Evolutionary conservation across 2,113 vertebrate species (phyloP), one percentile per base, ranked within the genome.

Genomic region (Mystacornis crossleyi): DNA sequence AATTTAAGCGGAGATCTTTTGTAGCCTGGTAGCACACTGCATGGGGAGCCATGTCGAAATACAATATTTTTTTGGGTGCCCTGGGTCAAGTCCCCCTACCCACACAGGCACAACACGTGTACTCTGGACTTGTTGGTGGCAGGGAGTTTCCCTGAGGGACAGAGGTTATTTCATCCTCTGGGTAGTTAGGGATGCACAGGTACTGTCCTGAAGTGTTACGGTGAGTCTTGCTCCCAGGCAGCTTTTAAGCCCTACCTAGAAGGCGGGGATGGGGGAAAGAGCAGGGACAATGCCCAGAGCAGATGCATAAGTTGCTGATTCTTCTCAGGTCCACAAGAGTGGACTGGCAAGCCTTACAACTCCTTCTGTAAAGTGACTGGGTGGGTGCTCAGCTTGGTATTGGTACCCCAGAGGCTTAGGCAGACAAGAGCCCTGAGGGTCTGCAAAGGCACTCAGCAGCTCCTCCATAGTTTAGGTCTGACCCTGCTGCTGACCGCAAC

Each of bases 231-330:
- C 38, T 54, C 17, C 84, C 18, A 31, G 28, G 34, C 31, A 74
- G 20, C 8, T 42, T 38, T 61, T 50, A 43, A 36, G 4, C 14
- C 42, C 14, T 53, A 4, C 5, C 40, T 21, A 9, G 45, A 14
- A 81, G 73, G 14, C 20, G 50, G 23, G 6, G 13, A 6, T 54
- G 18, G 20, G 4, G 43, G 8, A 43, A 74, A 67, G 6, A 89
- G 25, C 5, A 48, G 70, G 29, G 21, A 53, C 18, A 26, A 23
- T 15, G 34, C 20, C 8, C 57, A 16, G 0, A 0, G 25, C 28
- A 66, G 34, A 34, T 40, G 17, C 6, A 6, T 19, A 48, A 64
- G 45, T 34, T 42, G 7, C 47, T 74, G 55, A 51, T 23, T 53
- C 36, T 71, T 29, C 31, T 61, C 61, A 48, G 71, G 24, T 45